Evolutionary conservation across 1,140 invertebrate genomes (phyloP).

Genomic region (Zeugodacus cucurbitae): DNA sequence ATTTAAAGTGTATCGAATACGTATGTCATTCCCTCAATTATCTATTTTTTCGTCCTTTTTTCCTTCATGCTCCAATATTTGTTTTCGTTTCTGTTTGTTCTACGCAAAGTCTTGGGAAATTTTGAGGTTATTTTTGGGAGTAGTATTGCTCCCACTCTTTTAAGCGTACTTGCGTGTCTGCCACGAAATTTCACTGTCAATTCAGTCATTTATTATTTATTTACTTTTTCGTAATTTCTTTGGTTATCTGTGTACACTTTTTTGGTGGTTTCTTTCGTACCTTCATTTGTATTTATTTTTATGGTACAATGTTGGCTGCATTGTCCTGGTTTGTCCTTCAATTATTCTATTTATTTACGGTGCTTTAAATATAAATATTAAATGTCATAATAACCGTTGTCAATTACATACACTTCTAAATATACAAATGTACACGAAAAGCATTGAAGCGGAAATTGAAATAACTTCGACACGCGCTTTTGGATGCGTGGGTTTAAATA

Average conservation of each 20-base stretch:
- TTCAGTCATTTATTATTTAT: neutral
- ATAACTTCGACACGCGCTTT: neutral
- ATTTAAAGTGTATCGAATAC: neutral
- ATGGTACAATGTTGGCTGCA: too few relatives aligned
- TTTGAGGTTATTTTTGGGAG: neutral
- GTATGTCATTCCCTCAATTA: neutral
- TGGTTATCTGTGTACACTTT: neutral
- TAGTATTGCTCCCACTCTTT: neutral
- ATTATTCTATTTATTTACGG: neutral
- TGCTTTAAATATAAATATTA: neutral
- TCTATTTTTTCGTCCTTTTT: neutral
- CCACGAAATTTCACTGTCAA: neutral
- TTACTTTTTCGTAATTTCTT: neutral
- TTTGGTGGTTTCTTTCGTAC: neutral
- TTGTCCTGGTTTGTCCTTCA: neutral
- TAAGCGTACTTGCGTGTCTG: neutral
- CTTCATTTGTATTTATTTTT: neutral
- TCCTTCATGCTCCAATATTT: neutral
- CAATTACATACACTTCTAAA: neutral
- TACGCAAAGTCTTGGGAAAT: neutral
- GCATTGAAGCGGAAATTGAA: neutral
- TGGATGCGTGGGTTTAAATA: neutral
- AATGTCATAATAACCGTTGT: neutral
- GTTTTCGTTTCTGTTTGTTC: neutral
- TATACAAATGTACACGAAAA: too few relatives aligned